Evolutionary conservation across 1,140 invertebrate species (phyloP).

Genomic region (Drosophila ananassae): DNA sequence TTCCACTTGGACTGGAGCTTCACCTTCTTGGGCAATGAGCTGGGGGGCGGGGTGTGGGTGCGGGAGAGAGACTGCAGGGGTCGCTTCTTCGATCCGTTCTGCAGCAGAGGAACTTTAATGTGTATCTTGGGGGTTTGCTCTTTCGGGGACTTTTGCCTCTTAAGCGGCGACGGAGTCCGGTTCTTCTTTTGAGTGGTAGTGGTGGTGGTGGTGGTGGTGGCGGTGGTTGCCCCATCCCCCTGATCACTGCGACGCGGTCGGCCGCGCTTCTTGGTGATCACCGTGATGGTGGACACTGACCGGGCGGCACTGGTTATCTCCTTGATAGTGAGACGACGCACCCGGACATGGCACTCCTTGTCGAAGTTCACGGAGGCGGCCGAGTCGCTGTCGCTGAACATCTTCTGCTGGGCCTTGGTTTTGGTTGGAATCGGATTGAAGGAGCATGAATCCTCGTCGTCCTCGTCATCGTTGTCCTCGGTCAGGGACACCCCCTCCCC

Average conservation of each 20-base stretch:
- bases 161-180: background rate
- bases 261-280: background rate
- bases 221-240: too few relatives aligned
- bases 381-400: slow-evolving; percentile 53
- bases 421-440: slow-evolving; percentile 30
- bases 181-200: background rate
- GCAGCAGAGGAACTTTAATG: slow-evolving; percentile 31
- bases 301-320: slow-evolving; percentile 5
- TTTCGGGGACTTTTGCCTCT: slow-evolving; percentile 11
- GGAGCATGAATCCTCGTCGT: background rate
- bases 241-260: slow-evolving; percentile 13
- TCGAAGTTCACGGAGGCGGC: background rate
- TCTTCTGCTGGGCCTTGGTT: slow-evolving; percentile 66
- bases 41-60: slow-evolving; percentile 43
- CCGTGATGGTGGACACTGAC: background rate
- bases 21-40: background rate
- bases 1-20: background rate
- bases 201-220: background rate
- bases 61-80: background rate
- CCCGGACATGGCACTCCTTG: background rate
- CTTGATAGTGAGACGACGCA: background rate
- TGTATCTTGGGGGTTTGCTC: slow-evolving; percentile 16
- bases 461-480: background rate
- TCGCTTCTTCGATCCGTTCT: slow-evolving; percentile 26
- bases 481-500: too few relatives aligned